Percentiles rank a stretch among this genome's conserved stretches.
Evolutionary conservation across 2,113 vertebrate genomes (phyloP).

Genomic region (Athene cunicularia): DNA sequence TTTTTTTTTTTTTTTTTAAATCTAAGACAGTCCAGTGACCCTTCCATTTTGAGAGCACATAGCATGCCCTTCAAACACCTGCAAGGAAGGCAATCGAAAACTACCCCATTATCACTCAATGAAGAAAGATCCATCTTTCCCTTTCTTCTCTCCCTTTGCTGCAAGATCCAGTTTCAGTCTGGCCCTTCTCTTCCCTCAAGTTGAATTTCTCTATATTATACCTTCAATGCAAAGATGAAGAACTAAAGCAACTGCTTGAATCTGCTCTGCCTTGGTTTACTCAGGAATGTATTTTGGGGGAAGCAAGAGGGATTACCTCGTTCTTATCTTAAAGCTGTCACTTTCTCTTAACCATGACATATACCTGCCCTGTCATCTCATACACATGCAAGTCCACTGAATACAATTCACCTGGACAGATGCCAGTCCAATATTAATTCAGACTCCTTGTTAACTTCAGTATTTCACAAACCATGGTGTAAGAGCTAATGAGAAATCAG

Average conservation of each 20-base stretch:
- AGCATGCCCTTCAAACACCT: not conserved
- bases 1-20: not conserved
- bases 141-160: not conserved
- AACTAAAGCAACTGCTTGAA: not conserved
- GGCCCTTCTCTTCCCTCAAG: not conserved
- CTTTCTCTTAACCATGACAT: not conserved
- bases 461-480: slow-evolving; percentile 72
- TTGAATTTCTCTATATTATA: accelerated
- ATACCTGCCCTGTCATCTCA: not conserved
- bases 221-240: not conserved
- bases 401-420: slow-evolving; percentile 75
- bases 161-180: not conserved
- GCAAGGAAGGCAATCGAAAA: not conserved
- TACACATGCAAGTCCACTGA: not conserved
- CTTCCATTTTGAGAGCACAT: not conserved
- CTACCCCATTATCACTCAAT: not conserved
- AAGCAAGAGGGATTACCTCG: not conserved
- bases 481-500: slow-evolving; percentile 84
- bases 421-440: slow-evolving; percentile 80
- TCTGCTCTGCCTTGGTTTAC: not conserved
- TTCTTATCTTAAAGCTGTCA: not conserved
- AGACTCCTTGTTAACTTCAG: slow-evolving; percentile 80
- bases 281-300: not conserved
- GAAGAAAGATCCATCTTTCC: not conserved
- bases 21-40: not conserved